Conservation (phyloP, 2,113 vertebrate genomes). For the Chiloscyllium plagiosum region DNA sequence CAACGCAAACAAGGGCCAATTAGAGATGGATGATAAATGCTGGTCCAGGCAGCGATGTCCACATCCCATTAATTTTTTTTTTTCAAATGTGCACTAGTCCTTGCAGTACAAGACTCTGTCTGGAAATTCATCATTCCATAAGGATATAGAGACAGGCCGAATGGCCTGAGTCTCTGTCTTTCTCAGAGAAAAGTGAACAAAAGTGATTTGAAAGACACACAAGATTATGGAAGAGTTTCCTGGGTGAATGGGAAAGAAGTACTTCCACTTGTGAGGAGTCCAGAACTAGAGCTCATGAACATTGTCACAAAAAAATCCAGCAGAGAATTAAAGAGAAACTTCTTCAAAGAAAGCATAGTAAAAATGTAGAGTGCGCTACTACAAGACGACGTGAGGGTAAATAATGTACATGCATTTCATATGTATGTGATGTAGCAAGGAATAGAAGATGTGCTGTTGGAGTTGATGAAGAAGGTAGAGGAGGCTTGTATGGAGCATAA, state of each 20-base stretch:
- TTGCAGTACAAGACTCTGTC: background rate
- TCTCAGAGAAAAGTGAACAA: background rate
- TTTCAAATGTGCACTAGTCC: background rate
- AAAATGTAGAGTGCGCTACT: background rate
- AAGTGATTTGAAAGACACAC: background rate
- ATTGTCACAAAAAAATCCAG: background rate
- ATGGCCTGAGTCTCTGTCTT: background rate
- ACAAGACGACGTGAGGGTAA: background rate
- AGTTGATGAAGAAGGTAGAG: background rate
- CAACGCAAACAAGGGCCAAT: too few relatives aligned
- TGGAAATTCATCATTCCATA: background rate
- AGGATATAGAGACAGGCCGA: background rate
- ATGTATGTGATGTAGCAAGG: too few relatives aligned
- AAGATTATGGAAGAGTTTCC: background rate
- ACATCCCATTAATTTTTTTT: too few relatives aligned
- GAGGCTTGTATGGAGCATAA: background rate
- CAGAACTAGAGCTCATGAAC: background rate
- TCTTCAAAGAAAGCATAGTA: background rate
- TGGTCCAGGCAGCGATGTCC: too few relatives aligned
- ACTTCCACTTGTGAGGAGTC: background rate
- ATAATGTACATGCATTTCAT: background rate
- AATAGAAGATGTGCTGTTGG: background rate
- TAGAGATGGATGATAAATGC: too few relatives aligned
- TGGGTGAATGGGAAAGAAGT: background rate
- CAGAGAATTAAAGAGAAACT: background rate